Base-by-base conservation (phyloP, 30 jellyfish, hydroid and myxozoan genomes). In the Aurelia coerulea region DNA sequence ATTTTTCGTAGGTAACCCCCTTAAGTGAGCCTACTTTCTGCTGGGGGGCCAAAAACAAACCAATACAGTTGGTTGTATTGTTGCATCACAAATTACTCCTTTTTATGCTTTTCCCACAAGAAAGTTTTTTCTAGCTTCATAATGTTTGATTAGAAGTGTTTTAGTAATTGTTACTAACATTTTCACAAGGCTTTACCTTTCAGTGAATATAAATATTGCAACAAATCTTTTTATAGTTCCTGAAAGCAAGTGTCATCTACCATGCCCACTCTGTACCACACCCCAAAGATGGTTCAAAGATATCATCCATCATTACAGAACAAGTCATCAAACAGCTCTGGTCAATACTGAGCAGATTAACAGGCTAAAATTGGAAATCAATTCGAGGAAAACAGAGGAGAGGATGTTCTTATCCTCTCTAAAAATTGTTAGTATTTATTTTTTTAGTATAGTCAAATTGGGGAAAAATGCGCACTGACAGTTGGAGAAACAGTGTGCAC, bases 271-370 rank as follows among this genome's bases (percentile, higher is more conserved):
- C 65, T 53, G 65, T 53, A 53, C 65, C 10, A 53, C 65, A 53
- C 65, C 15, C 65, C 65, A 53, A 53, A 53, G 65, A 53, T 53
- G n/a, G n/a, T n/a, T n/a, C n/a, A n/a, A n/a, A n/a, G n/a, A n/a
- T n/a, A 53, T 53, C 65, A 53, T 15, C 10, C 65, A 53, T 53
- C 15, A 53, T 15, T 9, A 53, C 15, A 53, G 65, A 53, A 53
- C 65, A 53, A 53, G 65, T 53, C 65, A 53, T 53, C 65, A 53
- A 53, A 15, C 65, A 53, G 15, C 65, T 53, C 15, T 53, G 12
- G 65, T 53, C 65, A 53, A 53, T 53, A 53, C 15, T 15, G 65
- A 53, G 65, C 65, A 53, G 12, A 53, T 53, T 53, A 53, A 53
- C 10, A 15, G 15, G 65, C 15, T 53, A 53, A 53, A 53, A 53